phyloP scores from a whole-genome alignment of 2,113 vertebrate genomes.

The Coryphaenoides rupestris region DNA sequence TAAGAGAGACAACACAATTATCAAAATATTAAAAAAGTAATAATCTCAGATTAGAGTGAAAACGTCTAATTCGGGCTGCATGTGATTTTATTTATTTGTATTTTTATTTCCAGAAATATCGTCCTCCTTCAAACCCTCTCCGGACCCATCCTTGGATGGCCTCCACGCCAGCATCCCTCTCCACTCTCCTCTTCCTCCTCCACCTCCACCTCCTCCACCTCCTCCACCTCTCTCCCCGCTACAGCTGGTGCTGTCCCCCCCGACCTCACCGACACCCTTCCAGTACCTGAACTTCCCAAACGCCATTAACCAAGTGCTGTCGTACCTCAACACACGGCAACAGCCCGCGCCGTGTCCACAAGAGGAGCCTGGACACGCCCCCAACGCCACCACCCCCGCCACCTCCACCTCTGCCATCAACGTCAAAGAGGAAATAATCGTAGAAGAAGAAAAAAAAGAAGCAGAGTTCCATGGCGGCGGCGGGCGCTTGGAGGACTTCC shows the following conservation, averaged over 20 bases:
- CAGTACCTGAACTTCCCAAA: background rate
- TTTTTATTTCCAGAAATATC: conserved; percentile 81
- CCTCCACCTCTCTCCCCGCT: conserved; percentile 56
- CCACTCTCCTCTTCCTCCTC: conserved; percentile 44
- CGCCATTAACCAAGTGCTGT: too few species aligned
- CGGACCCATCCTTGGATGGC: conserved; percentile 43
- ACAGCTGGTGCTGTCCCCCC: conserved; percentile 38
- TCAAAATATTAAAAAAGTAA: background rate
- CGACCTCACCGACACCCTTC: conserved; percentile 14
- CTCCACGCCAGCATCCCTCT: conserved; percentile 21
- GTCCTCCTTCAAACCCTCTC: conserved; percentile 73
- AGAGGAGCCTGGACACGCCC: too few species aligned
- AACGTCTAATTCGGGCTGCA: background rate
- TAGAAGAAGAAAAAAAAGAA: background rate
- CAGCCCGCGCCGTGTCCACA: too few species aligned
- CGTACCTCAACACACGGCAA: too few species aligned
- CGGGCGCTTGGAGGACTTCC: conserved; percentile 87
- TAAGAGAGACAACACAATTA: conserved; percentile 48
- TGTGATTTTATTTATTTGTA: background rate
- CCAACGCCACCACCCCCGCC: background rate
- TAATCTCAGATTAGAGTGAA: too few species aligned
- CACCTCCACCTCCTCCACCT: conserved; percentile 83
- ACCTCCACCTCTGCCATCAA: conserved; percentile 17
- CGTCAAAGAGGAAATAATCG: too few species aligned
- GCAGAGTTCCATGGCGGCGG: background rate